These are phyloP conservation scores for Cyclophora albipunctata DNA, from an alignment of 2,888 invertebrate species.

Conservation along the genomic window DNA sequence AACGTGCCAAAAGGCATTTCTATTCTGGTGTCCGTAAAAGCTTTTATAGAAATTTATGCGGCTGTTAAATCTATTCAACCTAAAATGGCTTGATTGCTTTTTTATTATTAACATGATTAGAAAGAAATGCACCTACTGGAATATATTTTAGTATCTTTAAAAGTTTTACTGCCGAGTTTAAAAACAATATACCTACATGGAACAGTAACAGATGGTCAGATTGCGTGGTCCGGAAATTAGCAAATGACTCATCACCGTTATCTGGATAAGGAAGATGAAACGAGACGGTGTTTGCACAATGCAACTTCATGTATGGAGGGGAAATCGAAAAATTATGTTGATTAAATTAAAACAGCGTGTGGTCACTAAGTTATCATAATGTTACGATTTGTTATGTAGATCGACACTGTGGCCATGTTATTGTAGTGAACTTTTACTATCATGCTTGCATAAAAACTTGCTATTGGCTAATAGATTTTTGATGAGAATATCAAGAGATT, in stretches of 20 bases:
- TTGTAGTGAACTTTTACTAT: not conserved
- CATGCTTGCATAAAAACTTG: not conserved
- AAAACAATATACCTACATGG: slow-evolving; percentile 9
- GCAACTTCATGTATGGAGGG: slow-evolving; percentile 13
- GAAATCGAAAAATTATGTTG: slow-evolving; percentile 8
- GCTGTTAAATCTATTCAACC: not conserved
- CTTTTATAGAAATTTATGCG: not conserved
- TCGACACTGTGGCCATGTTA: not conserved
- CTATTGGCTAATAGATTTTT: no score
- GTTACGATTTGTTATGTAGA: not conserved
- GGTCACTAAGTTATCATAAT: not conserved
- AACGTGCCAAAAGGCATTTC: not conserved
- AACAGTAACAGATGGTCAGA: slow-evolving; percentile 62
- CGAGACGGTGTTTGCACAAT: slow-evolving; percentile 37
- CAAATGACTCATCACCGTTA: slow-evolving; percentile 53
- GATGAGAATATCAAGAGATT: no score
- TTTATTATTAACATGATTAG: no score
- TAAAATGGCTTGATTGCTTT: not conserved
- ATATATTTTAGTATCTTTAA: no score
- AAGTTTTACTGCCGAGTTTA: no score
- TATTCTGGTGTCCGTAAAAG: not conserved
- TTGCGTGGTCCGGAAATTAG: slow-evolving; percentile 54
- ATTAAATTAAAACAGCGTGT: not conserved
- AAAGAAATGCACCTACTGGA: no score
- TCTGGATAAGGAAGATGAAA: slow-evolving; percentile 54